Evolutionary conservation across 2,113 vertebrate genomes (phyloP).

Genomic region (Ochotona princeps): DNA sequence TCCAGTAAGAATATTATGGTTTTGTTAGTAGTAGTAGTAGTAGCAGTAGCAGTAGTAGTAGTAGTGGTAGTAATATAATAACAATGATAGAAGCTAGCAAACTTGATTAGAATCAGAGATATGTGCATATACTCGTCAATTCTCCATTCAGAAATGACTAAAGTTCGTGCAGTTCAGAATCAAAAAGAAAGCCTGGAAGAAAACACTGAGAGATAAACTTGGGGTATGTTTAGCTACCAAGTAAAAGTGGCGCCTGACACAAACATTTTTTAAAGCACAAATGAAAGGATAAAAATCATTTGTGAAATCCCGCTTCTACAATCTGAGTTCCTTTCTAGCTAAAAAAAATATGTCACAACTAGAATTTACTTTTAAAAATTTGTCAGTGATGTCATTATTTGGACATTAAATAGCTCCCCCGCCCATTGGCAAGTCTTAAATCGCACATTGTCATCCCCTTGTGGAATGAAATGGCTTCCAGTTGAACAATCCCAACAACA

Average conservation of each 20-base stretch:
- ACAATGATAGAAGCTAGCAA: background rate
- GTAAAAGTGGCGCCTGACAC: background rate
- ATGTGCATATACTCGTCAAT: background rate
- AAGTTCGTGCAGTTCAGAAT: background rate
- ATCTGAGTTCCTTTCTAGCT: background rate
- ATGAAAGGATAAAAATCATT: conserved; percentile 30
- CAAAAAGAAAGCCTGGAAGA: conserved; percentile 16
- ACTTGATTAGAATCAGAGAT: conserved; percentile 48
- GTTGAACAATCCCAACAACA: conserved; percentile 24
- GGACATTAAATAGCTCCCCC: conserved; percentile 30
- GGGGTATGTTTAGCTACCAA: background rate
- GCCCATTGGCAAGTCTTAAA: conserved; percentile 51
- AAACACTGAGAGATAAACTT: conserved; percentile 56
- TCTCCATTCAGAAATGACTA: conserved; percentile 59
- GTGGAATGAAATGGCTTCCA: conserved; percentile 21
- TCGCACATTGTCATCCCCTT: background rate
- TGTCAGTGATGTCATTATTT: conserved; percentile 69
- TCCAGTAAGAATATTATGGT: background rate
- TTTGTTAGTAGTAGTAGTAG: background rate
- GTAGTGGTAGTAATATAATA: background rate
- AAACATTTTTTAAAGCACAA: conserved; percentile 27
- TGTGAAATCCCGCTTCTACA: background rate
- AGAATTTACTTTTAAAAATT: conserved; percentile 58
- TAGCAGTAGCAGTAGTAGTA: too few species aligned
- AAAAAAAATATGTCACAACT: conserved; percentile 30